Percentiles rank a stretch among this genome's conserved stretches.
Conservation (phyloP, 2,797 vertebrate species). For the Xenentodon cancila region DNA sequence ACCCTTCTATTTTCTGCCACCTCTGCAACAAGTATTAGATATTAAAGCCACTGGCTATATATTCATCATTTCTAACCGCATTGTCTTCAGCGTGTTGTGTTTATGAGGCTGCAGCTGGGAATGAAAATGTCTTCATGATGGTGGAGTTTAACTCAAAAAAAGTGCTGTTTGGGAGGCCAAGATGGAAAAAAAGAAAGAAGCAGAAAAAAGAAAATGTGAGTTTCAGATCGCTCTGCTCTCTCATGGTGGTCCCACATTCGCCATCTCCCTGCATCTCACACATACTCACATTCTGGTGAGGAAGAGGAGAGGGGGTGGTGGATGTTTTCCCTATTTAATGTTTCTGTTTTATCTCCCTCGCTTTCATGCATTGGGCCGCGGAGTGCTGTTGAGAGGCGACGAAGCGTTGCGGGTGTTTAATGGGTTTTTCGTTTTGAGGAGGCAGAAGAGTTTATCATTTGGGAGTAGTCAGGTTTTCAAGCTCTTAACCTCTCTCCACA, state of each 20-base stretch:
- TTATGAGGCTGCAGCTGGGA: conserved; percentile 52
- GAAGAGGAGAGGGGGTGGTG: conserved; percentile 8
- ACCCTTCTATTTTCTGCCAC: conserved; percentile 9
- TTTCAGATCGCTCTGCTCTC: conserved; percentile 15
- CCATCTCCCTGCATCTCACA: conserved; percentile 31
- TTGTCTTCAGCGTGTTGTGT: conserved; percentile 50
- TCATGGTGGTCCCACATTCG: conserved; percentile 9
- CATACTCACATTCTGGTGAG: conserved; percentile 43
- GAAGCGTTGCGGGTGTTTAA: conserved; percentile 60
- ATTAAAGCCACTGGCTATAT: conserved; percentile 61
- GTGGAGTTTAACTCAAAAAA: conserved; percentile 21
- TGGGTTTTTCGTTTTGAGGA: conserved; percentile 59
- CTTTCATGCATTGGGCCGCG: conserved; percentile 41
- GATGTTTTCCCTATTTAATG: conserved; percentile 65
- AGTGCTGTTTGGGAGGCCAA: conserved; percentile 14
- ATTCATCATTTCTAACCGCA: conserved; percentile 66
- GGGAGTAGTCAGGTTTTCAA: conserved; percentile 32
- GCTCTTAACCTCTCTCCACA: conserved; percentile 34
- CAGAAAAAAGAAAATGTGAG: conserved; percentile 45
- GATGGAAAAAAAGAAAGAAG: conserved; percentile 27
- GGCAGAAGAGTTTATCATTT: conserved; percentile 49
- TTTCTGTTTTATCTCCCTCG: conserved; percentile 64
- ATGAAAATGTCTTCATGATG: conserved; percentile 50
- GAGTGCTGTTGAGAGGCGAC: conserved; percentile 50
- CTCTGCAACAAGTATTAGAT: conserved; percentile 36